These are phyloP conservation scores for Desoria tigrina DNA, from an alignment of 2,888 invertebrate species.

Conservation along the genomic window DNA sequence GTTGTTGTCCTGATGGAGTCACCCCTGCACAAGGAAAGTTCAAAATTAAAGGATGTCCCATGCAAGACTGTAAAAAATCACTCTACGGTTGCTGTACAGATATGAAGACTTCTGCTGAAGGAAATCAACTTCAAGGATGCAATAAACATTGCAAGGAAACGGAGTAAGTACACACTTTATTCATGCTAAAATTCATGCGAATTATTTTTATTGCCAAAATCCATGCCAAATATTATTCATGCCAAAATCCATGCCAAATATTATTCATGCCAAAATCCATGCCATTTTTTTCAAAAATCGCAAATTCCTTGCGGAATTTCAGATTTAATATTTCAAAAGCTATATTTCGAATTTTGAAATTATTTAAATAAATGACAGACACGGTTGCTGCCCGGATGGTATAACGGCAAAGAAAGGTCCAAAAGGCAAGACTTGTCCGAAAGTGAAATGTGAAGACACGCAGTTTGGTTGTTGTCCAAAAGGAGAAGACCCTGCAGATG, in stretches of 20 bases:
- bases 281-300: no score
- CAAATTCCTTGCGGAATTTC: no score
- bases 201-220: no score
- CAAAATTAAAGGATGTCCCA: conserved; percentile 73
- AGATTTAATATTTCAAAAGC: no score
- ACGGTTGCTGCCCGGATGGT: conserved; percentile 61
- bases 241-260: no score
- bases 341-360: no score
- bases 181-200: no score
- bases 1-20: conserved; percentile 81
- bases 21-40: conserved; percentile 71
- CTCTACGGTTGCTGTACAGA: conserved; percentile 87
- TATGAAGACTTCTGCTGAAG: conserved; percentile 72
- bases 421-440: conserved; percentile 34
- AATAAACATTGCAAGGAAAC: conserved; percentile 55
- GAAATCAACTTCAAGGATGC: conserved; percentile 83
- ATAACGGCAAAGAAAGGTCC: conserved; percentile 58
- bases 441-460: conserved; percentile 55
- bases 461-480: conserved; percentile 74
- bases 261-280: no score
- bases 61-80: conserved; percentile 70
- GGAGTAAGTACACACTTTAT: conserved; percentile 55
- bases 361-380: no score
- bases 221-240: no score
- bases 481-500: conserved; percentile 66